These are phyloP conservation scores for Agapornis roseicollis DNA, from an alignment of 2,113 vertebrate genomes.

Conservation along the genomic window DNA sequence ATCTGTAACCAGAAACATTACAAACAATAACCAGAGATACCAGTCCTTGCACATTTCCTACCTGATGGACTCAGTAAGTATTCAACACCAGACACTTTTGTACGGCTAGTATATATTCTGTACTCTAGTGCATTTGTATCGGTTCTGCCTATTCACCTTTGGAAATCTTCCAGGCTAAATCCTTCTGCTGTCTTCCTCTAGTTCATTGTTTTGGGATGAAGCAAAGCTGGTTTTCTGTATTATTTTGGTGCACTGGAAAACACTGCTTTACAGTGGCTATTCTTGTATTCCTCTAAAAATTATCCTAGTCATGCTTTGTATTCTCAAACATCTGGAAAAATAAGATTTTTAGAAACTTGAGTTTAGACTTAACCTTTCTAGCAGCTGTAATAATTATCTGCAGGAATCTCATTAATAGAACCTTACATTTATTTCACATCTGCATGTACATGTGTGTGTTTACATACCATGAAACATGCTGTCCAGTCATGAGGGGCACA, in stretches of 20 bases:
- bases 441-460: fast-evolving
- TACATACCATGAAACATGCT: fast-evolving
- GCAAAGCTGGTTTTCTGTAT: neutral
- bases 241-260: neutral
- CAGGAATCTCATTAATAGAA: neutral
- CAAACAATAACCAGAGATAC: neutral
- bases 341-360: neutral
- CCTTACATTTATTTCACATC: neutral
- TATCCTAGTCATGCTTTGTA: neutral
- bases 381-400: neutral
- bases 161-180: neutral
- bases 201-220: neutral
- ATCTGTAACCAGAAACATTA: neutral
- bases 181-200: neutral
- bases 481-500: neutral
- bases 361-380: neutral
- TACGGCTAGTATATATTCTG: neutral
- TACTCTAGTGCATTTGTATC: neutral
- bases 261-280: neutral
- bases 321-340: neutral
- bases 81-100: neutral
- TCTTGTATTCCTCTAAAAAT: neutral
- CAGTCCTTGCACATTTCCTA: neutral
- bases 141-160: neutral
- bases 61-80: neutral